Conservation (phyloP, 2,888 invertebrate genomes). For the Tetramorium bicarinatum region DNA sequence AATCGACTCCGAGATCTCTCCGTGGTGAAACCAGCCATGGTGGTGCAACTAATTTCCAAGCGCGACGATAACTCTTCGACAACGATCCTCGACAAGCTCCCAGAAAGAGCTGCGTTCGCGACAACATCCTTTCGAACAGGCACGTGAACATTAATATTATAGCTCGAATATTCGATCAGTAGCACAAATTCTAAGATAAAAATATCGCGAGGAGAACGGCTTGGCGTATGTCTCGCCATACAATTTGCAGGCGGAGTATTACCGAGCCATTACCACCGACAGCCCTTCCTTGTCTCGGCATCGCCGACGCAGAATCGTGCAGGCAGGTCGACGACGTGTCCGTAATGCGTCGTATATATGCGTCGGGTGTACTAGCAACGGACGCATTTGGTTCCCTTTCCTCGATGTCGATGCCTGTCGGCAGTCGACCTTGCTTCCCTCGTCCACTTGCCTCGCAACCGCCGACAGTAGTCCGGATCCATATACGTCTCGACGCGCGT, state of each 20-base stretch:
- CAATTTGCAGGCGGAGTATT: constrained; percentile 73
- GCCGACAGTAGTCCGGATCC: constrained; percentile 35
- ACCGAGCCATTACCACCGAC: constrained; percentile 57
- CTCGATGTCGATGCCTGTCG: constrained; percentile 38
- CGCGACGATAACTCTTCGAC: constrained; percentile 23
- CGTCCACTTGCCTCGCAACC: constrained; percentile 15
- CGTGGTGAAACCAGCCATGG: constrained; percentile 14
- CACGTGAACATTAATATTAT: not conserved
- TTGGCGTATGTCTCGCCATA: not conserved
- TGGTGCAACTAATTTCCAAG: constrained; percentile 44
- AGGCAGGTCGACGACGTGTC: constrained; percentile 51
- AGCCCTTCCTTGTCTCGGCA: constrained; percentile 8
- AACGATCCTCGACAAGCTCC: not conserved
- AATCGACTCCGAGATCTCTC: constrained; percentile 43
- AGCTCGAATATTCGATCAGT: not conserved
- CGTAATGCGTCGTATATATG: constrained; percentile 79
- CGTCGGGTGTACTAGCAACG: constrained; percentile 64
- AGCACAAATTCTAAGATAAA: not conserved
- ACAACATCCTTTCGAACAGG: not conserved
- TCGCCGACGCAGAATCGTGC: constrained; percentile 31
- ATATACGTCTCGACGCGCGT: constrained; percentile 38
- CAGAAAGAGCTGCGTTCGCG: not conserved
- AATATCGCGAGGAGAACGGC: not conserved
- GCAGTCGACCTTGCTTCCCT: constrained; percentile 6
- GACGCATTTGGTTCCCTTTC: constrained; percentile 70